These are phyloP conservation scores for Hemibagrus wyckioides DNA, from an alignment of 2,113 vertebrate species.

Conservation along the genomic window DNA sequence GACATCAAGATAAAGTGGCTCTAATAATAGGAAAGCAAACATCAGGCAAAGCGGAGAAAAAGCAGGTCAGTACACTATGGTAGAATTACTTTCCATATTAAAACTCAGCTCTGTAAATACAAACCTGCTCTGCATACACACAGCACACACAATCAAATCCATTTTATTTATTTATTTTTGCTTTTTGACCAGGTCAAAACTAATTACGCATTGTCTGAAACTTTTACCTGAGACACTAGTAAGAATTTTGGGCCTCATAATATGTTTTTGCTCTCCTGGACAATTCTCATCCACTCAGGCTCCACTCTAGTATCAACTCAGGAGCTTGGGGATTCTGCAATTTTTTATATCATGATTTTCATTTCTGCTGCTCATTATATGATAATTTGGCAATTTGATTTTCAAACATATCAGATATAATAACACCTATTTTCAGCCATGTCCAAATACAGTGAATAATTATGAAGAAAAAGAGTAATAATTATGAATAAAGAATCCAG, in stretches of 20 bases:
- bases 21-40: slow-evolving; percentile 54
- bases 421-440: neutral
- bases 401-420: neutral
- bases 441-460: neutral
- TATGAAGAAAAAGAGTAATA: no score
- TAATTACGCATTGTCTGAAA: neutral
- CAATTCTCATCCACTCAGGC: neutral
- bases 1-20: slow-evolving; percentile 49
- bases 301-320: neutral
- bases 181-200: neutral
- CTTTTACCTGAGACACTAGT: neutral
- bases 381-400: neutral
- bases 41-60: slow-evolving; percentile 30
- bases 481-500: neutral
- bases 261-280: neutral
- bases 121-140: neutral
- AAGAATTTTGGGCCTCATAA: neutral
- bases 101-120: slow-evolving; percentile 16
- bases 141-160: slow-evolving; percentile 9
- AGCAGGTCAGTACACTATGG: slow-evolving; percentile 37
- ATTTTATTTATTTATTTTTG: no score
- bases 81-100: slow-evolving; percentile 27
- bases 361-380: neutral
- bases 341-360: no score
- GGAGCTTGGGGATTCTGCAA: neutral